Conservation (phyloP, 1,140 invertebrate genomes). For the Onthophagus taurus region DNA sequence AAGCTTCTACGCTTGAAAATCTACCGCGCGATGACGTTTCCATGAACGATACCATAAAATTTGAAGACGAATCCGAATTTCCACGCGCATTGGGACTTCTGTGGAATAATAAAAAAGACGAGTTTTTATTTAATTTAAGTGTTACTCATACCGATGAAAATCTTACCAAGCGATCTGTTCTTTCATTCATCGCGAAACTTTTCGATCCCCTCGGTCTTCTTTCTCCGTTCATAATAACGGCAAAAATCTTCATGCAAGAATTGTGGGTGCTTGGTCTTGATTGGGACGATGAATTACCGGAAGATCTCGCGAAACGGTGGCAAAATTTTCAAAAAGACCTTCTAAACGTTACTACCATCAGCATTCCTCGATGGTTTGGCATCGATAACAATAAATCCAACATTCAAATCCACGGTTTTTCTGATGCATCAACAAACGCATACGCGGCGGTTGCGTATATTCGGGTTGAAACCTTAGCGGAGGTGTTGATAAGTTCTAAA, state of each 20-base stretch:
- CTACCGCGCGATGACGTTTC: too few relatives aligned
- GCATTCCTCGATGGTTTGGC: too few relatives aligned
- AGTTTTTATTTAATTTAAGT: neutral
- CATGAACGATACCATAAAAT: too few relatives aligned
- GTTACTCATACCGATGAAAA: neutral
- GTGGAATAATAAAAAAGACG: slow-evolving; percentile 1
- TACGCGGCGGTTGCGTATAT: too few relatives aligned
- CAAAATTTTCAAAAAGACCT: neutral
- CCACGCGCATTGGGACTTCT: slow-evolving; percentile 5
- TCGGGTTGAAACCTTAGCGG: too few relatives aligned
- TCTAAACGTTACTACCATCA: too few relatives aligned
- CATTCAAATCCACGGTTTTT: too few relatives aligned
- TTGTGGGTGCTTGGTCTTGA: slow-evolving; percentile 6
- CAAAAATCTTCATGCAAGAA: slow-evolving; percentile 13
- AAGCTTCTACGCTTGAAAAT: slow-evolving; percentile 19
- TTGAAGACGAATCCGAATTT: slow-evolving; percentile 1
- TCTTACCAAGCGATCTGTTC: slow-evolving; percentile 8
- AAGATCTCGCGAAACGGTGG: slow-evolving; percentile 1
- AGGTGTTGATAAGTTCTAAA: too few relatives aligned
- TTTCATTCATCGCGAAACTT: slow-evolving; percentile 10
- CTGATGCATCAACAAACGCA: too few relatives aligned
- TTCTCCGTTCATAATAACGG: slow-evolving; percentile 3
- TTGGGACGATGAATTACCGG: slow-evolving; percentile 7
- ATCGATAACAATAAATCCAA: too few relatives aligned
- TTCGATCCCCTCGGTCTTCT: slow-evolving; percentile 14